Evolutionary conservation across 2,888 invertebrate species (phyloP), one percentile per base, ranked within the genome.

Genomic region (Priocnemis perturbator): DNA sequence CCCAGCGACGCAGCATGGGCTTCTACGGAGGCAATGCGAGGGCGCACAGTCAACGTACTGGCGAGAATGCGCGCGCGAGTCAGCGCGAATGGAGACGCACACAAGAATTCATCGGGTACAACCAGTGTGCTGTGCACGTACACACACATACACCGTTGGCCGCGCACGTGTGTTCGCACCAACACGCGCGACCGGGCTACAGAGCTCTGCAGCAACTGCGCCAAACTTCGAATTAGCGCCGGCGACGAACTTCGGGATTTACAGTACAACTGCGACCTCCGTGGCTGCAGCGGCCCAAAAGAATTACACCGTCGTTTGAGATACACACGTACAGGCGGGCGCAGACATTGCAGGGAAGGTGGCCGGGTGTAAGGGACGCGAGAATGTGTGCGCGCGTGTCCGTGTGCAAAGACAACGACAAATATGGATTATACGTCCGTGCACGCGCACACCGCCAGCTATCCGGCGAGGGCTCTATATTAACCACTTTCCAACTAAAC

Each of bases 241-340:
- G 74, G 58, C 76, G 75, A 79, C 77, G 74, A 86, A 85, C 78
- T 83, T 77, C 30, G 74, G 78, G 81, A 85, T 86, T 85, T 84
- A 85, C 85, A 82, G 83, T 86, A 83, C 82, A 83, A 85, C 81
- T 82, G 74, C 74, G 81, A 80, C 81, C 79, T 73, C 75, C 69
- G 23, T 64, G 66, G 71, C 71, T 47, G 70, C 60, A 60, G 44
- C 53, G 37, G 50, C 45, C 50, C 58, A 69, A 76, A 78, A 78
- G 78, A 78, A 79, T 76, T 67, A 69, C 64, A 63, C 50, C 57
- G 44, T 59, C 73, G 55, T 64, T 69, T 45, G 52, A 60, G 60
- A 60, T 52, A 56, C 63, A 48, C 61, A 20, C 44, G 47, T 58
- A 37, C 37, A 11, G 1, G 37, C 37, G 37, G 11, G 20, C 50